These are phyloP conservation scores for Xyliphius kryptos DNA, from an alignment of 2,113 vertebrate genomes.

Conservation along the genomic window DNA sequence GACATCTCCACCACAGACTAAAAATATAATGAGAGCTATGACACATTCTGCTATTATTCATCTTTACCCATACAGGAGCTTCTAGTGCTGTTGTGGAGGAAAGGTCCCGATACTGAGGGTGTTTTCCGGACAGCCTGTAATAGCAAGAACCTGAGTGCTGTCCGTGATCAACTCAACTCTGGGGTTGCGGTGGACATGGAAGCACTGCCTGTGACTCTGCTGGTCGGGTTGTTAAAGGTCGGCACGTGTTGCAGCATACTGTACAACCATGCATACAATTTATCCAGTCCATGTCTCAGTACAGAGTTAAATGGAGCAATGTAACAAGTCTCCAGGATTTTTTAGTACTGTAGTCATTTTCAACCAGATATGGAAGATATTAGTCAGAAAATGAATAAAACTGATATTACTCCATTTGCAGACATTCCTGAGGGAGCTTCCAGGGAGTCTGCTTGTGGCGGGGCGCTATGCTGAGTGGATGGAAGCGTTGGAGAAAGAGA, in stretches of 20 bases:
- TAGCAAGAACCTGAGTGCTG: constrained; percentile 74
- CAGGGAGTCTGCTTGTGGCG: constrained; percentile 74
- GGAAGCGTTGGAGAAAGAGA: constrained; percentile 65
- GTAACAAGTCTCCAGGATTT: too few relatives aligned
- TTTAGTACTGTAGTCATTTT: too few relatives aligned
- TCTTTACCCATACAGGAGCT: constrained; percentile 68
- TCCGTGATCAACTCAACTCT: constrained; percentile 77
- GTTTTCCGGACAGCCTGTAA: constrained; percentile 86
- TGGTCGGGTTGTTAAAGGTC: constrained; percentile 90
- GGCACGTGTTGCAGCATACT: too few relatives aligned
- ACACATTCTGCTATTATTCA: too few relatives aligned
- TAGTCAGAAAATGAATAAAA: neutral
- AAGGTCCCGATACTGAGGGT: constrained; percentile 81
- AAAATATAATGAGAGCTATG: too few relatives aligned
- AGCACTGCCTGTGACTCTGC: constrained; percentile 68
- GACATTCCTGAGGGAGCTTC: constrained; percentile 88
- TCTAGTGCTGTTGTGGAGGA: constrained; percentile 71
- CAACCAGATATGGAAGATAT: neutral
- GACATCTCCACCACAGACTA: too few relatives aligned
- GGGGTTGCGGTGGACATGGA: constrained; percentile 69
- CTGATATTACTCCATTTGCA: constrained; percentile 51
- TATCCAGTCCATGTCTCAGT: too few relatives aligned
- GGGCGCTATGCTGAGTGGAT: constrained; percentile 81
- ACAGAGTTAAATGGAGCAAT: too few relatives aligned
- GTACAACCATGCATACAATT: constrained; percentile 31